Conservation (phyloP, 2,888 invertebrate genomes). For the Liodrosophila aerea region DNA sequence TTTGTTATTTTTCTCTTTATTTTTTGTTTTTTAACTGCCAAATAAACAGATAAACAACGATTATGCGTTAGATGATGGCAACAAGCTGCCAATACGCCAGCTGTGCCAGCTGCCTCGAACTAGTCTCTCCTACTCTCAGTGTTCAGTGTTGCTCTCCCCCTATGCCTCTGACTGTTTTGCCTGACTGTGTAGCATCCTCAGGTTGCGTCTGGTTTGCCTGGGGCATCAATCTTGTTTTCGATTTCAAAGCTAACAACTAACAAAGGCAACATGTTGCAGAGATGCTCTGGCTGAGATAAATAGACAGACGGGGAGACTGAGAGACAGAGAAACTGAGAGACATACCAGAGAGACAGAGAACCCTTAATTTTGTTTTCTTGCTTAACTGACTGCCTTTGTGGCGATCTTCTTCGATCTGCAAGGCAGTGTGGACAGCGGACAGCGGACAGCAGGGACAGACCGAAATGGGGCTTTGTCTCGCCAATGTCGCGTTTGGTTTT, state of each 20-base stretch:
- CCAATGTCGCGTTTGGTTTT: conserved; percentile 54
- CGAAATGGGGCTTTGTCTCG: conserved; percentile 62
- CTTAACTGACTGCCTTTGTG: conserved; percentile 46
- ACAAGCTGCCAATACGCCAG: conserved; percentile 48
- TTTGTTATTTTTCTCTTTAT: conserved; percentile 15
- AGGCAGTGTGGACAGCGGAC: conserved; percentile 14
- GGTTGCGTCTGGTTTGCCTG: conserved; percentile 30
- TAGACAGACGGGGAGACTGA: conserved; percentile 5
- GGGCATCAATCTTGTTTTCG: conserved; percentile 71
- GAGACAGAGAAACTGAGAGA: conserved; percentile 7
- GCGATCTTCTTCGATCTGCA: conserved; percentile 32
- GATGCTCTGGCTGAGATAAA: not conserved
- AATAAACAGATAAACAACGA: conserved; percentile 65
- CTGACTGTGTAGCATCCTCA: conserved; percentile 21
- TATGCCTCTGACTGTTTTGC: not conserved
- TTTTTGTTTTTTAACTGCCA: conserved; percentile 38
- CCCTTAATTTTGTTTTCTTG: conserved; percentile 27
- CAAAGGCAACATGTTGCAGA: conserved; percentile 55
- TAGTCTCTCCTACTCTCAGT: not conserved
- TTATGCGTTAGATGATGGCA: conserved; percentile 45
- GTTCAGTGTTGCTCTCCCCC: not conserved
- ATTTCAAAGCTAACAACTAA: conserved; percentile 60
- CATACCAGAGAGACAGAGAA: conserved; percentile 16
- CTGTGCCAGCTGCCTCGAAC: conserved; percentile 46
- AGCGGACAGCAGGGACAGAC: conserved; percentile 21